Evolutionary conservation across 1,140 invertebrate species (phyloP).

Genomic region (Macrostomum lignano): DNA sequence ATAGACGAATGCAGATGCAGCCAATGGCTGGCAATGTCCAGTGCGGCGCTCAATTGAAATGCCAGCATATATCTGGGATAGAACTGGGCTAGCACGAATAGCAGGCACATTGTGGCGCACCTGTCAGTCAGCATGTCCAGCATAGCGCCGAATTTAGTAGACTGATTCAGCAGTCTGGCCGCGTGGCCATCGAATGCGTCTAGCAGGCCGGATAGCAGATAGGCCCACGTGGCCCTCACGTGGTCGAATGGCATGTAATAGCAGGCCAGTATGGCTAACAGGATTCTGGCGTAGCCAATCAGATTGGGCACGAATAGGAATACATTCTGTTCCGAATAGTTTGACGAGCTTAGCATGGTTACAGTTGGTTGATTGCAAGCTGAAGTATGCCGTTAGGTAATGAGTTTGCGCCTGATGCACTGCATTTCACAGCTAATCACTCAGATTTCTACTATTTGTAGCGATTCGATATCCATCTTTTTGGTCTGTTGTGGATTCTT

Average conservation of each 20-base stretch:
- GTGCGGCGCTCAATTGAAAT: slow-evolving; percentile 66
- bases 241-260: slow-evolving; percentile 70
- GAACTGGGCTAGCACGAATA: slow-evolving; percentile 46
- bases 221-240: slow-evolving; percentile 47
- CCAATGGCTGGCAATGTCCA: slow-evolving; percentile 94
- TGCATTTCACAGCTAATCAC: too few species aligned
- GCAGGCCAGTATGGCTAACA: slow-evolving; percentile 65
- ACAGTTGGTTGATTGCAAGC: too few species aligned
- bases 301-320: slow-evolving; percentile 66
- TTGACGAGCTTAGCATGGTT: too few species aligned
- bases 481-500: too few species aligned
- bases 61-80: slow-evolving; percentile 75
- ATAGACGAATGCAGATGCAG: slow-evolving; percentile 63
- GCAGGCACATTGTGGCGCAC: slow-evolving; percentile 69
- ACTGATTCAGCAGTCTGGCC: slow-evolving; percentile 63
- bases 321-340: slow-evolving; percentile 56
- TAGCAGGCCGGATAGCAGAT: slow-evolving; percentile 56
- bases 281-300: slow-evolving; percentile 64
- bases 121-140: slow-evolving; percentile 85
- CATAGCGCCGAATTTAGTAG: slow-evolving; percentile 90
- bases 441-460: too few species aligned
- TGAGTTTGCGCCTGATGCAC: too few species aligned
- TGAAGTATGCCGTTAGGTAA: too few species aligned
- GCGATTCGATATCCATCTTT: too few species aligned
- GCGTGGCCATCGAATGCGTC: slow-evolving; percentile 92